These are phyloP conservation scores for Paralichthys olivaceus DNA, from an alignment of 2,113 vertebrate species.

Conservation along the genomic window DNA sequence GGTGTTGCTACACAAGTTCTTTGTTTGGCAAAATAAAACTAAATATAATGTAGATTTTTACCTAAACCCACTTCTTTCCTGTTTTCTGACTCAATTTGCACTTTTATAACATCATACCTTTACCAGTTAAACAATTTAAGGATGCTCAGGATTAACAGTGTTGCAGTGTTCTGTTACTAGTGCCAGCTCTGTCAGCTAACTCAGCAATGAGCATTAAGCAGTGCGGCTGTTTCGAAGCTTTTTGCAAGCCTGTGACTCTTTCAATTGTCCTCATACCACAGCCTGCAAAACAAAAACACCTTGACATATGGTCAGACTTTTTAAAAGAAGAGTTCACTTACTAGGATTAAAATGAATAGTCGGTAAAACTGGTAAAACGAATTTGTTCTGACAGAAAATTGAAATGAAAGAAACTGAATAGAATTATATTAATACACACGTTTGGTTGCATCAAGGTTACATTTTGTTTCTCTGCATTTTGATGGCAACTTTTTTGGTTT, in stretches of 20 bases:
- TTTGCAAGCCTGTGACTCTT: background rate
- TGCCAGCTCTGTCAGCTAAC: background rate
- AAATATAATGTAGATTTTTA: too few species aligned
- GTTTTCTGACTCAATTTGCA: background rate
- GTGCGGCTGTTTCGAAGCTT: background rate
- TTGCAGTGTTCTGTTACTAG: background rate
- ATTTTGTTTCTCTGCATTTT: too few species aligned
- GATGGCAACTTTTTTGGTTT: too few species aligned
- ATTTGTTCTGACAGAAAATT: background rate
- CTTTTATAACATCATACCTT: background rate
- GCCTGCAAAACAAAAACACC: background rate
- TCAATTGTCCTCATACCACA: background rate
- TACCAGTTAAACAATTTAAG: background rate
- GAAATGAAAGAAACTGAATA: too few species aligned
- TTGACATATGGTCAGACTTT: background rate
- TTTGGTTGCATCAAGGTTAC: too few species aligned
- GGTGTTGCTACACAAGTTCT: conserved; percentile 20
- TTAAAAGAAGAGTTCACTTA: background rate
- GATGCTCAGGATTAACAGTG: background rate
- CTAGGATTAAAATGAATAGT: background rate
- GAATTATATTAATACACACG: too few species aligned
- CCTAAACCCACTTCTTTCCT: too few species aligned
- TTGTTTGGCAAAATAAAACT: too few species aligned
- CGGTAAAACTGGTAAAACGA: background rate
- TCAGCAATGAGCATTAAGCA: background rate